Base-by-base conservation (phyloP, 2,797 vertebrate genomes). In the Tragelaphus oryx region DNA sequence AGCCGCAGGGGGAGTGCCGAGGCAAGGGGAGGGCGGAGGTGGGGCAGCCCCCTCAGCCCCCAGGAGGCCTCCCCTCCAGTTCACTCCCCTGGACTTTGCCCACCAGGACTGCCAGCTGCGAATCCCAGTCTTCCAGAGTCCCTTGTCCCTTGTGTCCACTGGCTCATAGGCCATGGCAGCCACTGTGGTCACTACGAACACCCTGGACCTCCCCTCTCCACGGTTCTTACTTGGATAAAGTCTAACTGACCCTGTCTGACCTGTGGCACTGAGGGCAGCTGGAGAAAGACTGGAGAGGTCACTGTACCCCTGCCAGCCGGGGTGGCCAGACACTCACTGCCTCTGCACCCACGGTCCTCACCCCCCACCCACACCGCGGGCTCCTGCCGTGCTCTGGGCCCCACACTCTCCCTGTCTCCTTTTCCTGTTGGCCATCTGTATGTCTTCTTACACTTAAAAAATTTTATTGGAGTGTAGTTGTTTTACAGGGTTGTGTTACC, bases 151-250 rank as follows among this genome's bases (percentile, higher is more conserved):
- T 6, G 22, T 17, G 83, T 71, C 14, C 33, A 6, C 10, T 20
- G 6, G 48, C 14, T 68, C 62, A 37, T 2, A 0, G 8, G 16
- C 60, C 48, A 20, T 0, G 5, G 46, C 60, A 50, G 14, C 48
- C 7, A 0, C 26, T 54, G 52, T 26, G 52, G 13, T 17, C 22
- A 10, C 52, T 48, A 2, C 10, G 2, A 22, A 1, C 55, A 2
- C 41, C 48, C 83, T 18, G 62, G 62, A 13, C 24, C 62, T 28
- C 24, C 33, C 41, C 48, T 41, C 9, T 26, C 62, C 48, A 1
- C 1, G 48, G 62, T 28, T 68, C 48, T 68, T 62, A 20, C 48
- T 54, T 13, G 83, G 62, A 26, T 41, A 41, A 41, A 41, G 9
- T 41, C 46, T 84, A 17, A 11, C 44, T 7, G 60, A 60, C 41